These are phyloP conservation scores for Toxotes jaculatrix DNA, from an alignment of 2,113 vertebrate genomes.

Conservation along the genomic window DNA sequence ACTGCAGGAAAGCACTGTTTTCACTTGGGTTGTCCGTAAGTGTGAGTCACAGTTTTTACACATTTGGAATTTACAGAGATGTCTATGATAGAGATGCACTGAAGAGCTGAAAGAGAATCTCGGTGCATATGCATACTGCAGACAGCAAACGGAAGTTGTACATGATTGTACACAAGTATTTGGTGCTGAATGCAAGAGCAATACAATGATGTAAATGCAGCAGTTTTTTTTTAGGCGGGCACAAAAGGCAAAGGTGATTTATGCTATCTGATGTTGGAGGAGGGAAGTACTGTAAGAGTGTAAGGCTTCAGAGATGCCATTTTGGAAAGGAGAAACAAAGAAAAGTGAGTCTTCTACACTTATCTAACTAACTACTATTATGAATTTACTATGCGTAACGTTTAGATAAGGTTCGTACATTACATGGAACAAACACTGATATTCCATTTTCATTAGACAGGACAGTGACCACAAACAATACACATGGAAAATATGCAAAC, in stretches of 20 bases:
- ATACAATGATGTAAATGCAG: conserved; percentile 55
- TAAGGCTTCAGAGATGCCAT: conserved; percentile 39
- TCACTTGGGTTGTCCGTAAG: conserved; percentile 29
- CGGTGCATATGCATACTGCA: conserved; percentile 11
- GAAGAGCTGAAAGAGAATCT: conserved; percentile 1
- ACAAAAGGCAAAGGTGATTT: conserved; percentile 47
- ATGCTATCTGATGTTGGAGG: conserved; percentile 15
- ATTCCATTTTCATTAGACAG: conserved; percentile 41
- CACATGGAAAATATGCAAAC: conserved; percentile 21
- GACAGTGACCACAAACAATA: conserved; percentile 37
- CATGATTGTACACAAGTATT: conserved; percentile 39
- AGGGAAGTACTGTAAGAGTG: conserved; percentile 24
- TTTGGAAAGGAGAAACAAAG: conserved; percentile 7
- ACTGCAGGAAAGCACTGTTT: conserved; percentile 41
- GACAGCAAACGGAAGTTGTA: conserved; percentile 27
- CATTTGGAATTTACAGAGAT: conserved; percentile 24
- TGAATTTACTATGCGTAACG: conserved; percentile 46
- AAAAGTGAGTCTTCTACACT: conserved; percentile 6
- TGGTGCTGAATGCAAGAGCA: conserved; percentile 61
- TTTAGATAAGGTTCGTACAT: conserved; percentile 23
- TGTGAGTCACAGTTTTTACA: conserved; percentile 43
- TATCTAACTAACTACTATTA: conserved; percentile 10
- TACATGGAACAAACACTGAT: conserved; percentile 35
- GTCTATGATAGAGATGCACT: conserved; percentile 23
- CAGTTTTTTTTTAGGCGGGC: conserved; percentile 43